Percentiles rank a stretch among this genome's conserved stretches.
Conservation (phyloP, 2,113 vertebrate species). For the Thermophis baileyi region DNA sequence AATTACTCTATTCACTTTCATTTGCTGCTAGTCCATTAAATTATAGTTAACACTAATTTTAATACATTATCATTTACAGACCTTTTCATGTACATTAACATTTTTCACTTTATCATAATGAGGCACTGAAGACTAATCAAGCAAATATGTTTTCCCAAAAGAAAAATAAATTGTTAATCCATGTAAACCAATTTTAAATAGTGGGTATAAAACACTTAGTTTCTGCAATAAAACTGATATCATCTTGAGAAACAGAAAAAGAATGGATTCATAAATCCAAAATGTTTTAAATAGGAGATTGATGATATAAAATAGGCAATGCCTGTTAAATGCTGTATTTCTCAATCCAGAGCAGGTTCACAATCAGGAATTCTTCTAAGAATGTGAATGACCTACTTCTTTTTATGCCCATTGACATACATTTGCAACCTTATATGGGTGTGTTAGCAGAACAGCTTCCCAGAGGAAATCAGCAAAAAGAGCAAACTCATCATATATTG, state of each 20-base stretch:
- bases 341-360: not conserved
- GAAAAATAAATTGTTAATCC: not conserved
- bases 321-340: not conserved
- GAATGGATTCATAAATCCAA: not conserved
- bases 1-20: not conserved
- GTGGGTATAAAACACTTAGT: not conserved
- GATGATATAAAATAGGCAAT: not conserved
- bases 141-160: not conserved
- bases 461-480: not conserved
- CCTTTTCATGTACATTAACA: not conserved
- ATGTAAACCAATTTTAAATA: not conserved
- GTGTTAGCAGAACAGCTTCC: not conserved
- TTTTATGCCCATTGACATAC: not conserved
- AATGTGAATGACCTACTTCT: not conserved
- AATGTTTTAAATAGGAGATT: not conserved
- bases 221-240: not conserved
- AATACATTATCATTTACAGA: not conserved
- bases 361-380: not conserved
- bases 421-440: not conserved
- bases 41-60: not conserved
- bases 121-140: not conserved
- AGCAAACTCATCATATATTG: not conserved
- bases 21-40: not conserved
- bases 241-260: not conserved
- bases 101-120: constrained; percentile 1